A percentile compares a stretch with the other conserved stretches of the same genome.
Conservation (phyloP, 2,113 vertebrate genomes). For the Cettia cetti region DNA sequence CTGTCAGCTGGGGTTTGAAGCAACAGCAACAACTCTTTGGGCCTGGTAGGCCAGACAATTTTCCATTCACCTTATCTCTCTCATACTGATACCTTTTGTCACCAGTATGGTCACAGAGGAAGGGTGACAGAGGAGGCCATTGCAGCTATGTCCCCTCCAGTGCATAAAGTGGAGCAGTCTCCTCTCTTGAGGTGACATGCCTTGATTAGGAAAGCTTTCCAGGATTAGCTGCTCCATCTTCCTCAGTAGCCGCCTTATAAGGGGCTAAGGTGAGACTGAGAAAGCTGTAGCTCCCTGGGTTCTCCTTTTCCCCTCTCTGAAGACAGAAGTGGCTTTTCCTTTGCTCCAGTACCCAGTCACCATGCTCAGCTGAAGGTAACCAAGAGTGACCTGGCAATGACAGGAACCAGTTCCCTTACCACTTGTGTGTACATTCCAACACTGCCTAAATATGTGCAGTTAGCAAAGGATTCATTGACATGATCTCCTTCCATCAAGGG, state of each 20-base stretch:
- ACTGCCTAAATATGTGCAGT: neutral
- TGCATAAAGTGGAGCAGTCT: neutral
- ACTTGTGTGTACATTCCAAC: neutral
- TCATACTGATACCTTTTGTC: neutral
- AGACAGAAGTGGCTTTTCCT: neutral
- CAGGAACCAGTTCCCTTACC: neutral
- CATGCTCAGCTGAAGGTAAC: neutral
- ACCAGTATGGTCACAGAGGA: neutral
- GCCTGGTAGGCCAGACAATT: neutral
- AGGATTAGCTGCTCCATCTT: neutral
- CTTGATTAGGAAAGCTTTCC: neutral
- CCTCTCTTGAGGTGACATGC: neutral
- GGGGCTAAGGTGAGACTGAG: neutral
- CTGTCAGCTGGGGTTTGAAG: neutral
- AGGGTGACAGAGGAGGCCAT: neutral
- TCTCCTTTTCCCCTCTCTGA: neutral
- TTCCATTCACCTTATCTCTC: neutral
- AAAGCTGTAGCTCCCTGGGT: neutral
- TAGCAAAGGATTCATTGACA: neutral
- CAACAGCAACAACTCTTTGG: neutral
- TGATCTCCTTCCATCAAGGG: neutral
- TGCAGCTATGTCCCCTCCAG: neutral
- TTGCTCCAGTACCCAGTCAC: neutral
- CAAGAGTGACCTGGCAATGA: neutral
- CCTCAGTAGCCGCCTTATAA: neutral